phyloP scores from a whole-genome alignment of 2,888 invertebrate species.

The Clistopyga incitator region DNA sequence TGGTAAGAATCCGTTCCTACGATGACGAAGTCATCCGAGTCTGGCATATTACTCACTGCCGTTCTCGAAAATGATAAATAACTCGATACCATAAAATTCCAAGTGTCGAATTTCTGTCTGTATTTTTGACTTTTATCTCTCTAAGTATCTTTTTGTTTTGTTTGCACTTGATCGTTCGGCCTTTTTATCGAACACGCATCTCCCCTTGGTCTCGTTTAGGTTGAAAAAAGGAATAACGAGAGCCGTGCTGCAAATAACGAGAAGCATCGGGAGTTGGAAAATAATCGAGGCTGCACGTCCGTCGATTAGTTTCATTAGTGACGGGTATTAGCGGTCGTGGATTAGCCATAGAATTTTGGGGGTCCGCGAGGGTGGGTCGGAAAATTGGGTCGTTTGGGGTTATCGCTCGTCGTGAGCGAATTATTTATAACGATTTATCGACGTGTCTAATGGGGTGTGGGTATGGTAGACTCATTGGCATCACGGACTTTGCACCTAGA shows the following conservation, averaged over 20 bases:
- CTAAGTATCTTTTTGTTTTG: background rate
- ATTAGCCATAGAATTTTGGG: constrained; percentile 44
- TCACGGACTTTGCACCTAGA: constrained; percentile 12
- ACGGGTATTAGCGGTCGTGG: constrained; percentile 34
- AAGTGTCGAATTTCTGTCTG: background rate
- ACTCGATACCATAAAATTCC: background rate
- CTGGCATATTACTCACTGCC: background rate
- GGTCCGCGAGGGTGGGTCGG: background rate
- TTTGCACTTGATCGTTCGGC: background rate
- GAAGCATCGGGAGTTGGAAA: constrained; percentile 4
- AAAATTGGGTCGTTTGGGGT: constrained; percentile 43
- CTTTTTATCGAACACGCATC: background rate
- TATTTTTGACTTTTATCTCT: background rate
- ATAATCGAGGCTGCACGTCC: constrained; percentile 50
- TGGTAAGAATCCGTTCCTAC: constrained; percentile 11
- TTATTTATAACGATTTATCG: constrained; percentile 60
- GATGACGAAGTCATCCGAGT: background rate
- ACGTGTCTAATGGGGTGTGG: constrained; percentile 14
- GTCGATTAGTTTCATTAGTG: constrained; percentile 53
- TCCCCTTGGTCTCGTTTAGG: background rate
- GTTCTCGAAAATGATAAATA: background rate
- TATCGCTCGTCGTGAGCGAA: constrained; percentile 46
- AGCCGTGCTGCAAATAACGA: background rate
- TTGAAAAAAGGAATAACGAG: background rate
- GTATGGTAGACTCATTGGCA: constrained; percentile 3